phyloP scores from a whole-genome alignment of 2,888 invertebrate species.

The Incurvaria masculella region DNA sequence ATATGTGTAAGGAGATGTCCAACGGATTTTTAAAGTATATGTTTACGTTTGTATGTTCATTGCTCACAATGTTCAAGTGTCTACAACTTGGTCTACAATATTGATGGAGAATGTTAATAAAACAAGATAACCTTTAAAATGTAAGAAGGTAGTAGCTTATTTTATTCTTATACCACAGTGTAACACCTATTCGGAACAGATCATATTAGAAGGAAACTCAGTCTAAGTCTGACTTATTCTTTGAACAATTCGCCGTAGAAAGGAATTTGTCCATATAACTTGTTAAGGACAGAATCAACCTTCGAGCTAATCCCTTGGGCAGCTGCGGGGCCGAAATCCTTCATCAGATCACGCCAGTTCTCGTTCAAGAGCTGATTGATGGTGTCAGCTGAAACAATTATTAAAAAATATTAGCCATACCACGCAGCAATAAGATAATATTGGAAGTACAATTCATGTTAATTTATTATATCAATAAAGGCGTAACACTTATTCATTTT shows the following conservation, averaged over 20 bases:
- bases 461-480: background rate
- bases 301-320: conserved; percentile 12
- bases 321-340: conserved; percentile 17
- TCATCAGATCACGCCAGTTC: conserved; percentile 19
- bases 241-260: conserved; percentile 12
- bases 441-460: background rate
- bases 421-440: background rate
- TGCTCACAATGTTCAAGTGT: too few species aligned
- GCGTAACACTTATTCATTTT: background rate
- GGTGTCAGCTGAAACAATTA: conserved; percentile 16
- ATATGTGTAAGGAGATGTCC: too few species aligned
- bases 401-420: background rate
- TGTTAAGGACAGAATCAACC: conserved; percentile 16
- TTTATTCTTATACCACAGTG: too few species aligned
- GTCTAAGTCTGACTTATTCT: background rate
- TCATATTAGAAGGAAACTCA: too few species aligned
- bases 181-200: too few species aligned
- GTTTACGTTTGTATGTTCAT: too few species aligned
- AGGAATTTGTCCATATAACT: conserved; percentile 15
- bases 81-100: too few species aligned
- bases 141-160: too few species aligned
- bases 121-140: too few species aligned
- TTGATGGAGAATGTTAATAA: too few species aligned
- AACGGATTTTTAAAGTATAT: too few species aligned
- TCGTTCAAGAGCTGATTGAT: conserved; percentile 18